phyloP scores from a whole-genome alignment of 2,113 vertebrate genomes.

The Tor tambroides region DNA sequence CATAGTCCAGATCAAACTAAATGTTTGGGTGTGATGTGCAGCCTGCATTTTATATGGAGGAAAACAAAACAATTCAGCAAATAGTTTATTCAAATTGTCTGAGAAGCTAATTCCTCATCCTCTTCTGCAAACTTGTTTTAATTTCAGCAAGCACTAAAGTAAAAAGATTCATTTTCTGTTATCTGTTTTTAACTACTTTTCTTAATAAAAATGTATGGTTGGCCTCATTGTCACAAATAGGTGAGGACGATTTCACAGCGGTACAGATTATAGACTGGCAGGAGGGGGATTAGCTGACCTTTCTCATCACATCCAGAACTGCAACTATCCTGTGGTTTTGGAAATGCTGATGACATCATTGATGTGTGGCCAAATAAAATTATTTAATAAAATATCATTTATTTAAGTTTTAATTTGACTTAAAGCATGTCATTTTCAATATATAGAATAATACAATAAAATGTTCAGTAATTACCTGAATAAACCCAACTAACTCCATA shows the following conservation, averaged over 20 bases:
- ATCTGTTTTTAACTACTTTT: not conserved
- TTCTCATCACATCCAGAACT: not conserved
- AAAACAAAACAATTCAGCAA: not conserved
- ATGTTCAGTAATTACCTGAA: no score
- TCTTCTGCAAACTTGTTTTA: not conserved
- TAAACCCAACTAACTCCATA: no score
- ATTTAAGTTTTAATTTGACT: no score
- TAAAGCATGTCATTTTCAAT: no score
- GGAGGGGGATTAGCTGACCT: not conserved
- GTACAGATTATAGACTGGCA: not conserved
- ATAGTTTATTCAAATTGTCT: not conserved
- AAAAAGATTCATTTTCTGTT: not conserved
- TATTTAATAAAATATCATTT: no score
- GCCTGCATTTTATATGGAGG: no score
- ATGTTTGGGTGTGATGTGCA: not conserved
- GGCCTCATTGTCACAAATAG: not conserved
- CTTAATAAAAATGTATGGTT: not conserved
- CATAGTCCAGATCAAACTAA: not conserved
- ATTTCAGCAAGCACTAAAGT: not conserved
- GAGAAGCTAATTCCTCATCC: not conserved
- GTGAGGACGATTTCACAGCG: not conserved
- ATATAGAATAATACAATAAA: no score
- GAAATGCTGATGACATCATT: not conserved
- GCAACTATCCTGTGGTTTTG: not conserved
- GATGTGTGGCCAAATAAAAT: not conserved